Base-by-base conservation (phyloP, 2,888 invertebrate genomes). In the Monochamus alternatus region DNA sequence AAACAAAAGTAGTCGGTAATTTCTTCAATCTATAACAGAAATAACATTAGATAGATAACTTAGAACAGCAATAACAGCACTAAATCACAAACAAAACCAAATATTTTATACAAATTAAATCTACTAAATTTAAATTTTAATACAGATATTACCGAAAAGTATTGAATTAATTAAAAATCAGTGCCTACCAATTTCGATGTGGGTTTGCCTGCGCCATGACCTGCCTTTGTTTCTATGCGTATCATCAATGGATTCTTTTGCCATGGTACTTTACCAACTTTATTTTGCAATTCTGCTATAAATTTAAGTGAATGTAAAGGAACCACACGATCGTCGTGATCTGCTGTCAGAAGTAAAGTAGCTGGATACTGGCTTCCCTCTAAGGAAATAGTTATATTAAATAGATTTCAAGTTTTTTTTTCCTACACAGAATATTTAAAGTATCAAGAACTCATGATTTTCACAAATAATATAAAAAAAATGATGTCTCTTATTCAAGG, bases 301-400 rank as follows among this genome's bases (percentile, higher is more conserved):
- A 95, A 97, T 90, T 99, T 99, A 64, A 98, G 92, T 77, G 98
- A 98, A 91, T 99, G 99, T 81, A 98, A 92, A 67, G 99, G 99
- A 81, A 98, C 98, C 80, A 99, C 99, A 82, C 99, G 94, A 90
- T 99, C 98, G 90, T 99, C 98, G 90, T 99, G 98, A 91, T 99
- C 98, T 30, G 97, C 98, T n/a, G 98, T 98, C 82, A 97, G 90
- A 77, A 99, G 92, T 79, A 99, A 90, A 30, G 95, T 95, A 22
- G 98, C 94, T 5, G 99, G 99, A 91, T 98, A 99, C 89, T 97
- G 94, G 9, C 88, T 87, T 7, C 89, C 88, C 30, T 86, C 90
- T 81, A 66, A 69, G 81, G 80, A 71, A 38, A 58, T 38, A 72
- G 2, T 14, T 52, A 52, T 52, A 52, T 52, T 4, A 52, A 52